These are phyloP conservation scores for Philypnodon macrostomus DNA, from an alignment of 2,797 vertebrate species.

Conservation along the genomic window DNA sequence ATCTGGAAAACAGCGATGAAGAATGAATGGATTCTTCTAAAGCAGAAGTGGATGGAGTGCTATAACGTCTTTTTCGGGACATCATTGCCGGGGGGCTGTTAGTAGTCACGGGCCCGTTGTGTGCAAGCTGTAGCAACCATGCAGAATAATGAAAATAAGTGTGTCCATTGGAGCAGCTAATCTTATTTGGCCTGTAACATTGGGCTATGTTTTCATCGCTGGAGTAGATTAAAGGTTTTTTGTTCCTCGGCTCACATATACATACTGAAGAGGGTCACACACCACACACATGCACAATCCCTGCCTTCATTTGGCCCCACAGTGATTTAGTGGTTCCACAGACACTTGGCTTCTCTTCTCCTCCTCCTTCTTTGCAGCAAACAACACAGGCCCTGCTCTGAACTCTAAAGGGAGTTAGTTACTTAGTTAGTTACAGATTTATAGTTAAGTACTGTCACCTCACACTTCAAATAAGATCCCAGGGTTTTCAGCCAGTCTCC, in stretches of 20 bases:
- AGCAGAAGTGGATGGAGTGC: conserved; percentile 35
- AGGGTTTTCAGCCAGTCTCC: too few relatives aligned
- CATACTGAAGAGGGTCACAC: conserved; percentile 55
- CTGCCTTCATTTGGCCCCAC: conserved; percentile 55
- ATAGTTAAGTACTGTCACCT: too few relatives aligned
- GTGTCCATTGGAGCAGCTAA: conserved; percentile 72
- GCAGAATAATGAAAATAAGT: conserved; percentile 76
- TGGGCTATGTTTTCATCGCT: conserved; percentile 61
- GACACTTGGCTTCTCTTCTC: conserved; percentile 56
- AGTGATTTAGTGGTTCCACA: conserved; percentile 60
- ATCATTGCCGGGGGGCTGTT: conserved; percentile 24
- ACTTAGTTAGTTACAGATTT: too few relatives aligned
- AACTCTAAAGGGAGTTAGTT: too few relatives aligned
- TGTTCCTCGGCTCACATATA: conserved; percentile 61
- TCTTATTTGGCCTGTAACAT: conserved; percentile 67
- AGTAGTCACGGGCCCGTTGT: conserved; percentile 27
- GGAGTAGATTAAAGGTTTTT: conserved; percentile 59
- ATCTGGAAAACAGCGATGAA: conserved; percentile 16
- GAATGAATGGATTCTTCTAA: conserved; percentile 33
- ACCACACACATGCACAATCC: conserved; percentile 47
- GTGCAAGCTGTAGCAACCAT: conserved; percentile 44
- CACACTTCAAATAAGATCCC: too few relatives aligned
- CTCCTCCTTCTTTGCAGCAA: conserved; percentile 65
- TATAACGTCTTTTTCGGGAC: conserved; percentile 29
- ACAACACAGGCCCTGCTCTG: conserved; percentile 67